These are phyloP conservation scores for Xanthorhoe spadicearia DNA, from an alignment of 2,888 invertebrate species.

Conservation along the genomic window DNA sequence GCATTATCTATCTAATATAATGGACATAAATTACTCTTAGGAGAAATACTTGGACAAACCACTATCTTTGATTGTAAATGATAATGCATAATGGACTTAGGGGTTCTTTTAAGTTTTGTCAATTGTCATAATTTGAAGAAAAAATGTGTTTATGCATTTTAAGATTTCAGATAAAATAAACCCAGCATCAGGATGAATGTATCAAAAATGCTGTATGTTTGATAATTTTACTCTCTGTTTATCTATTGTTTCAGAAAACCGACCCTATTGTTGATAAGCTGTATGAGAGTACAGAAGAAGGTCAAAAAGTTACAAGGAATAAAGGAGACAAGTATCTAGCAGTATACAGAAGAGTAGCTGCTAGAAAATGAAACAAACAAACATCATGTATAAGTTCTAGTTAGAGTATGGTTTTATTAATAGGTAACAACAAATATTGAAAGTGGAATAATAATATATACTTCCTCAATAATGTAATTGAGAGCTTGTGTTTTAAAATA, in stretches of 20 bases:
- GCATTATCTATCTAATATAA: too few relatives aligned
- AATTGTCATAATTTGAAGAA: too few relatives aligned
- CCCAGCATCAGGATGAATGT: too few relatives aligned
- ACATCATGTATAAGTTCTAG: neutral
- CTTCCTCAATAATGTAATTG: neutral
- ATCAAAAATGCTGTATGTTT: too few relatives aligned
- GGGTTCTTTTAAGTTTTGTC: too few relatives aligned
- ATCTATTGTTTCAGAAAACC: conserved; percentile 83
- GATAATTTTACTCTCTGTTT: neutral
- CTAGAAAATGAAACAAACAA: conserved; percentile 44
- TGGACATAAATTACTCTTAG: too few relatives aligned
- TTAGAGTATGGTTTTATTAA: neutral
- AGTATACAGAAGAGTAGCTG: conserved; percentile 89
- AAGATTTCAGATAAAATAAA: too few relatives aligned
- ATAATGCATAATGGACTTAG: too few relatives aligned
- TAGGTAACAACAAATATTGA: neutral
- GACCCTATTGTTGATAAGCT: conserved; percentile 96
- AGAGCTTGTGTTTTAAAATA: neutral
- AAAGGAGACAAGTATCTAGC: conserved; percentile 97
- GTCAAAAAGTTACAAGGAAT: conserved; percentile 98
- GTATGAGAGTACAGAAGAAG: conserved; percentile 98
- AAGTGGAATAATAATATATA: neutral
- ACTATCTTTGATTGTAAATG: too few relatives aligned
- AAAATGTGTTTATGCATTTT: too few relatives aligned
- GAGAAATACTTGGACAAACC: too few relatives aligned